Evolutionary conservation across 2,888 invertebrate genomes (phyloP), one percentile per base, ranked within the genome.

Genomic region (Alloplasta piceator): DNA sequence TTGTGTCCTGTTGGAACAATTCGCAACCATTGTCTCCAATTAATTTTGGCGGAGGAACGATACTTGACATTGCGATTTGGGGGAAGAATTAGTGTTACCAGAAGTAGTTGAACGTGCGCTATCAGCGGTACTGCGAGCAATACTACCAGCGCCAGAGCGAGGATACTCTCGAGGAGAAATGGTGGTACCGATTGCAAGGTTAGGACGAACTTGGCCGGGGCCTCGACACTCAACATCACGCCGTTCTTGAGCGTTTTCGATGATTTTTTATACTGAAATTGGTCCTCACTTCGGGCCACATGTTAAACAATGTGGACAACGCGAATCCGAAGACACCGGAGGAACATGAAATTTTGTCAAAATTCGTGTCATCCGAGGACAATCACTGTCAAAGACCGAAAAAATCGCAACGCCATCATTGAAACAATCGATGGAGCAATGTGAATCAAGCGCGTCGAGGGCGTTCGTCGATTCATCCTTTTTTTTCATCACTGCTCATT

Each of bases 141-240:
- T 26, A 90, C 63, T 5, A 87, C 88, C 64, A 91, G 78, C 10
- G 85, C 82, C 68, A 91, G 66, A 43, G 88, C 90, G 74, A 90
- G 84, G 41, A 87, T 82, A 67, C 85, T 89, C 75, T 91, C 91
- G 58, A 87, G 78, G 56, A 90, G 72, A 76, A 89, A 87, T 38
- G 89, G 89, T 5, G 91, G 87, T 43, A 89, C 82, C 83, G 87
- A 87, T 78, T 87, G 87, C 58, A 89, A 85, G 87, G 89, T 90
- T 89, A 90, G 75, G 68, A 87, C 85, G 50, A 87, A 83, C 72
- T 86, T 86, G 48, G 85, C 85, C 41, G 87, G 83, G 38, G 82
- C 86, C 81, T 83, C 84, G 80, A 86, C 78, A 79, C 83, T 85
- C 85, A 89, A 86, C 90, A 90, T 90, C 80, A 75, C 88, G 86